Percentiles rank a stretch among this genome's conserved stretches.
These are phyloP conservation scores for Lepisosteus oculatus DNA, from an alignment of 2,113 vertebrate species.

Conservation along the genomic window DNA sequence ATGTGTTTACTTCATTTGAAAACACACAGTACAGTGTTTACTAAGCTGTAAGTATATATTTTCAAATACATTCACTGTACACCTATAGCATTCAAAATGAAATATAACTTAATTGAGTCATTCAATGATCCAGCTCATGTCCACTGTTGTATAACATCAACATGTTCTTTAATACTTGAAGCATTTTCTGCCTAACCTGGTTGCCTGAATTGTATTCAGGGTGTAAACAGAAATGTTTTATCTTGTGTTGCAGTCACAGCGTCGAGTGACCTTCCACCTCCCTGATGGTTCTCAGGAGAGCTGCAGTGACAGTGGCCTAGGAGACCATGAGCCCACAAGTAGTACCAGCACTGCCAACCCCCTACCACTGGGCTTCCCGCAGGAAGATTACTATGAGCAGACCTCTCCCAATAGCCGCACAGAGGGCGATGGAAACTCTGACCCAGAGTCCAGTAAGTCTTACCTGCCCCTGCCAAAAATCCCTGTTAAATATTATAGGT, in stretches of 20 bases:
- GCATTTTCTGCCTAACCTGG: too few relatives aligned
- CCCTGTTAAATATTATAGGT: not conserved
- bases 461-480: constrained; percentile 10
- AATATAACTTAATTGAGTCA: too few relatives aligned
- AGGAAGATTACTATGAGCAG: constrained; percentile 89
- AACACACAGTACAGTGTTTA: too few relatives aligned
- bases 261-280: constrained; percentile 93
- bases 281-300: constrained; percentile 94
- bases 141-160: too few relatives aligned
- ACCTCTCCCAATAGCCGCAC: constrained; percentile 88
- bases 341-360: constrained; percentile 71
- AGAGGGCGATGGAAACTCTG: constrained; percentile 95
- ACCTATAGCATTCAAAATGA: too few relatives aligned
- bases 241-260: constrained; percentile 75
- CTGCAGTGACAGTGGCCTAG: constrained; percentile 85
- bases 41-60: too few relatives aligned
- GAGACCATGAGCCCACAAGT: constrained; percentile 75
- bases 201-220: too few relatives aligned
- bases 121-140: too few relatives aligned
- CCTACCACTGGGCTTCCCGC: constrained; percentile 82
- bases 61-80: too few relatives aligned
- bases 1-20: too few relatives aligned
- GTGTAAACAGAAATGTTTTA: constrained; percentile 3
- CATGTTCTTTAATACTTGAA: too few relatives aligned
- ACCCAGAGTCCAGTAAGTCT: constrained; percentile 95